phyloP scores from a whole-genome alignment of 2,888 invertebrate species.

The Lycocerus yunnanus region DNA sequence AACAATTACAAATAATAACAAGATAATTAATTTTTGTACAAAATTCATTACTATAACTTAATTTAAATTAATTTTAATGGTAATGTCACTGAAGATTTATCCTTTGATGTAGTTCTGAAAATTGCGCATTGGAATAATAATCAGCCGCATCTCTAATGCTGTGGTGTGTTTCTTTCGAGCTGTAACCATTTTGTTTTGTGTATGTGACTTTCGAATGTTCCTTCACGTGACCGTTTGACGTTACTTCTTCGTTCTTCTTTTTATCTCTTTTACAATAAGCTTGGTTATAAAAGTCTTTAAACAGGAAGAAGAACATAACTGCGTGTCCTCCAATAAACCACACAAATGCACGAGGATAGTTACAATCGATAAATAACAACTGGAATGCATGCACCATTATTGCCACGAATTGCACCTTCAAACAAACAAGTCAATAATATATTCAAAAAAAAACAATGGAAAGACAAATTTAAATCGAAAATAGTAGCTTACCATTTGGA shows the following conservation, averaged over 20 bases:
- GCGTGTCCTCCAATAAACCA: constrained; percentile 97
- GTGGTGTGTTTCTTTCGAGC: constrained; percentile 39
- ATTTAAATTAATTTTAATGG: constrained; percentile 18
- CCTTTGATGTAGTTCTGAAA: constrained; percentile 46
- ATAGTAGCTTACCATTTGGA: constrained; percentile 87
- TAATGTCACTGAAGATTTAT: constrained; percentile 46
- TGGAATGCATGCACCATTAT: constrained; percentile 94
- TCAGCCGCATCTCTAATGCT: constrained; percentile 52
- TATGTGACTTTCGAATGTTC: constrained; percentile 36
- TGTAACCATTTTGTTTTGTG: constrained; percentile 42
- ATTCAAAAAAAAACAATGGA: background rate
- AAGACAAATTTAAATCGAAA: too few relatives aligned
- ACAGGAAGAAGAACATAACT: constrained; percentile 93
- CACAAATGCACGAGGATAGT: constrained; percentile 91
- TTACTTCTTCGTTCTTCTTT: constrained; percentile 22
- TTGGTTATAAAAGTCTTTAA: constrained; percentile 91
- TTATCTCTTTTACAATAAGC: constrained; percentile 62
- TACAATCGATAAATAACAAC: constrained; percentile 86
- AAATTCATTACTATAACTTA: constrained; percentile 18
- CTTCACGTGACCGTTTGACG: constrained; percentile 40
- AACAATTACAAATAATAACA: constrained; percentile 28
- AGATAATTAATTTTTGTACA: constrained; percentile 21
- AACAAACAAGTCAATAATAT: constrained; percentile 35
- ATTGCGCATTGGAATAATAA: constrained; percentile 59
- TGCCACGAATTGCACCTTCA: constrained; percentile 82